These are phyloP conservation scores for Takifugu ocellatus DNA, from an alignment of 2,797 vertebrate genomes.

Conservation along the genomic window DNA sequence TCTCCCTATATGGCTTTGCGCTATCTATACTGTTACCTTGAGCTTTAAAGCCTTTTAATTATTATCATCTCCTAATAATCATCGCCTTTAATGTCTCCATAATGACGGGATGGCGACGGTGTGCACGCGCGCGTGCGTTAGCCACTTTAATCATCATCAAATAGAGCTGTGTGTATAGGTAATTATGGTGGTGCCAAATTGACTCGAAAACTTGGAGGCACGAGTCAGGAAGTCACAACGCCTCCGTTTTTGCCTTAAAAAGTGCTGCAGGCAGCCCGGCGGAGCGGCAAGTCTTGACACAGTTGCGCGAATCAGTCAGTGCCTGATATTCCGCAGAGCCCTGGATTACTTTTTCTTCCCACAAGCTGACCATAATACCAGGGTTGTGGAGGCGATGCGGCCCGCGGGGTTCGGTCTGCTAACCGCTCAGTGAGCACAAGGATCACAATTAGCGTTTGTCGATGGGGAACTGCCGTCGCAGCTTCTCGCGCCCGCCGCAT, in stretches of 20 bases:
- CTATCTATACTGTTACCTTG: conserved; percentile 52
- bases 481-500: conserved; percentile 13
- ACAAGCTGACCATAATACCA: conserved; percentile 74
- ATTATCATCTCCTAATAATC: conserved; percentile 72
- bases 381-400: conserved; percentile 65
- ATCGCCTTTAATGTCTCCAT: conserved; percentile 68
- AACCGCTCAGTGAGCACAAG: conserved; percentile 60
- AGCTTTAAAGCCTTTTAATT: conserved; percentile 71
- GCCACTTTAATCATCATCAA: conserved; percentile 74
- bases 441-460: conserved; percentile 54
- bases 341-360: conserved; percentile 60
- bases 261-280: conserved; percentile 51
- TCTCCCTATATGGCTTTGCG: conserved; percentile 40
- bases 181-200: conserved; percentile 73
- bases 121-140: conserved; percentile 25
- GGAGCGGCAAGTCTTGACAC: conserved; percentile 55
- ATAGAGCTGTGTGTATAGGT: conserved; percentile 69
- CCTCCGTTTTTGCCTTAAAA: conserved; percentile 32
- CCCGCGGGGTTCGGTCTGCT: conserved; percentile 59
- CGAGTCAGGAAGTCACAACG: conserved; percentile 45
- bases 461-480: conserved; percentile 31
- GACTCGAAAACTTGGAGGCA: conserved; percentile 62
- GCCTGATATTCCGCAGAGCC: conserved; percentile 52
- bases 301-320: conserved; percentile 48
- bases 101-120: conserved; percentile 57